Evolutionary conservation across 2,888 invertebrate species (phyloP), one percentile per base, ranked within the genome.

Genomic region (Parascotia fuliginaria): DNA sequence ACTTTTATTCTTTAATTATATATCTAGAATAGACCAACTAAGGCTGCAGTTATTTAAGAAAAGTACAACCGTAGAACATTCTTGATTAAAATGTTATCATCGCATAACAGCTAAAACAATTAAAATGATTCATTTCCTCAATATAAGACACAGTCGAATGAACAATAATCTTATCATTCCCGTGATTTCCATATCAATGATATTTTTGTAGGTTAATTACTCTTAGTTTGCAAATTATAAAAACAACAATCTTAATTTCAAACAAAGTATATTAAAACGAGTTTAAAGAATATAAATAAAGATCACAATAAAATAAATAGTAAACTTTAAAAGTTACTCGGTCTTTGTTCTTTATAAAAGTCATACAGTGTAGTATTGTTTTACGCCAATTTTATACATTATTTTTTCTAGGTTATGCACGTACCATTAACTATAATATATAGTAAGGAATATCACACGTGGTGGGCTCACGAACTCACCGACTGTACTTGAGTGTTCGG

Each of bases 381-480:
- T 34, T 19, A 34, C 24, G 16, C 14, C n/a, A 27, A 36, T 39
- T 11, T 24, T 7, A 29, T n/a, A 38, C 3, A 29, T 13, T 22
- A 50, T 12, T 7, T 41, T 49, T 24, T 11, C 42, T 32, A 46
- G 36, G 33, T 45, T 15, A 42, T 45, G 11, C 40, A 49, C 38
- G 34, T 42, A 27, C 34, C 47, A 28, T 40, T 42, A 39, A 28
- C 42, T 42, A 48, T 33, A 36, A 34, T 41, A 51, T 16, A 36
- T 36, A 42, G 29, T 45, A 41, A 40, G 12, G 50, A 67, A 65
- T 71, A 70, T 70, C 70, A 70, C 70, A 70, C 72, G 59, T 53
- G 54, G 43, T 52, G 47, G 56, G 60, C 60, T 63, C 70, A 72
- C 70, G 54, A 46, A 72, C 73, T 74, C 73, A 74, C 62, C 71